Evolutionary conservation across 2,797 vertebrate species (phyloP), one percentile per base, ranked within the genome.

Genomic region (Rhinogobio ventralis): DNA sequence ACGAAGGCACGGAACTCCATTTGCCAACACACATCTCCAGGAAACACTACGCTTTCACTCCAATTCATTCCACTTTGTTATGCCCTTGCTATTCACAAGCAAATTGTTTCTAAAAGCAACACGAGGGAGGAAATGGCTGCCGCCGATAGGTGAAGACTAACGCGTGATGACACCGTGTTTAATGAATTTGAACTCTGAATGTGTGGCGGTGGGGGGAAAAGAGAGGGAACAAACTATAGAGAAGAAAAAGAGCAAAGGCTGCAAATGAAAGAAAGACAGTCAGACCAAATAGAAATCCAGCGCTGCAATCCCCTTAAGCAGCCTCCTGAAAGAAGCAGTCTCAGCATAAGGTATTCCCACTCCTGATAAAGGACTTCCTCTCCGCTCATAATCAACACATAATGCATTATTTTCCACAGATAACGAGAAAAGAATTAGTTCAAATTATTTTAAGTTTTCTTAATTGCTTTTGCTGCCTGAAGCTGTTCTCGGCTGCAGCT

Each of bases 371-470:
- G 89, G 90, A 91, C 66, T 91, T 93, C 90, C 92, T 91, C 75
- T 92, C 90, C 88, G 88, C 91, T 92, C 91, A 89, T 94, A 95
- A 94, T 94, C 94, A 94, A 95, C 93, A 94, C 90, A 94, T 91
- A 95, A 95, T 94, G 94, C 93, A 93, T 95, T 91, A 92, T 94
- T 94, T 93, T 90, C 84, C 81, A 88, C 91, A 93, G 95, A 95
- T 95, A 95, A 92, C 90, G 87, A 91, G 89, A 94, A 90, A 95
- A 93, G 90, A 95, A 95, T 95, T 93, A 94, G 91, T 93, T 93
- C 92, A 94, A 94, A 96, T 95, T 94, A 96, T 96, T 95, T 95
- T 85, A 94, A 94, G 93, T 94, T 95, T 92, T 93, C 90, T 94
- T 95, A 95, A 96, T 95, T 95, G 94, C 94, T 95, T 96, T 96